A percentile compares a stretch with the other conserved stretches of the same genome.
These are phyloP conservation scores for Sinella curviseta DNA, from an alignment of 1,140 invertebrate species.

Conservation along the genomic window DNA sequence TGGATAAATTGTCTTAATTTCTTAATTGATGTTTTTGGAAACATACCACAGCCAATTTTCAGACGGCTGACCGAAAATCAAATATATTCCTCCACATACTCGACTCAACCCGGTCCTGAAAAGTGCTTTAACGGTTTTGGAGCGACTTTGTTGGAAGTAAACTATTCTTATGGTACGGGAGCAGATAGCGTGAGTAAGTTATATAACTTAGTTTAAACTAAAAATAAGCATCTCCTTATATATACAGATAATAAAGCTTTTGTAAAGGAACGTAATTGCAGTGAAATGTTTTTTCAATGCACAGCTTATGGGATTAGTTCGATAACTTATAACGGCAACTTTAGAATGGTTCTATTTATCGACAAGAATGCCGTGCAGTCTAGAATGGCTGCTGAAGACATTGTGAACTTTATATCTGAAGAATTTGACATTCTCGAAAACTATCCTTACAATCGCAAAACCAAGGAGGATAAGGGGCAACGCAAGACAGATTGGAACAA, in stretches of 20 bases:
- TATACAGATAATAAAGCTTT: too few relatives aligned
- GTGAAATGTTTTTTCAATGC: not conserved
- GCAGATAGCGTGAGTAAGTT: too few relatives aligned
- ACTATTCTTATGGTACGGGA: not conserved
- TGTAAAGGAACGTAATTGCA: not conserved
- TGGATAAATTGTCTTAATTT: not conserved
- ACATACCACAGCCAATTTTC: not conserved
- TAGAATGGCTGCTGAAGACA: not conserved
- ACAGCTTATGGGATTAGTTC: not conserved
- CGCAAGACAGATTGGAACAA: not conserved
- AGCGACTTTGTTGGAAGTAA: not conserved
- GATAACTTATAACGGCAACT: not conserved
- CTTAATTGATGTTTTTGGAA: not conserved
- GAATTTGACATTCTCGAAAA: not conserved
- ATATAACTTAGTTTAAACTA: too few relatives aligned
- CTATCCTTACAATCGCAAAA: not conserved
- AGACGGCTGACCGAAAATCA: not conserved
- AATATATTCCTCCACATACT: not conserved
- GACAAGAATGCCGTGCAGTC: not conserved
- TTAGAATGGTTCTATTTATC: not conserved
- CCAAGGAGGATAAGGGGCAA: not conserved
- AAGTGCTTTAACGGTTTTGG: not conserved
- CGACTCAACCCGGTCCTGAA: not conserved
- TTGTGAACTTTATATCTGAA: not conserved
- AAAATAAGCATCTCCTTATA: too few relatives aligned